phyloP scores from a whole-genome alignment of 2,888 invertebrate genomes.

The Lepidochitona cinerea region DNA sequence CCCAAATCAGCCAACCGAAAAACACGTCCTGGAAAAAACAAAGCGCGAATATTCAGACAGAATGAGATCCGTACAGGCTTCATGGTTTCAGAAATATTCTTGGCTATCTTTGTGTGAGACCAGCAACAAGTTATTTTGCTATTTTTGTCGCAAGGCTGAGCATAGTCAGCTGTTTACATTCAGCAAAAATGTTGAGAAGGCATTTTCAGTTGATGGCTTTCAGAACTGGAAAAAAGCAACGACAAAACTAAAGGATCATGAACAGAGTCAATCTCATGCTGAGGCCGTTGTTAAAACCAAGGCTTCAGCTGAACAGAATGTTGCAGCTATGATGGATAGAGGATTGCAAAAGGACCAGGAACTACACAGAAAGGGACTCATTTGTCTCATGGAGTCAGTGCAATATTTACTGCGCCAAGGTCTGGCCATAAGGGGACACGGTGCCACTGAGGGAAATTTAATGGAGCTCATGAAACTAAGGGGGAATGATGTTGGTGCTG shows the following conservation, averaged over 20 bases:
- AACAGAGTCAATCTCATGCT: not conserved
- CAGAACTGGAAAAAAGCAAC: not conserved
- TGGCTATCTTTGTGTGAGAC: not conserved
- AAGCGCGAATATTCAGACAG: not conserved
- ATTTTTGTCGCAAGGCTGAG: not conserved
- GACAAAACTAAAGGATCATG: not conserved
- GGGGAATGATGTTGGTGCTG: not conserved
- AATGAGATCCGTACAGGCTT: not conserved
- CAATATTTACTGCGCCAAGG: not conserved
- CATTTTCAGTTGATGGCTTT: not conserved
- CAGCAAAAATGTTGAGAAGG: not conserved
- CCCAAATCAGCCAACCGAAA: not conserved
- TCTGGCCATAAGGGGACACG: not conserved
- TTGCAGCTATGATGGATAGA: not conserved
- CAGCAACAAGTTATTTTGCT: not conserved
- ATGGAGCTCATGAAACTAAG: not conserved
- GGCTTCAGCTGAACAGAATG: not conserved
- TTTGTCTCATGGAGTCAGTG: not conserved
- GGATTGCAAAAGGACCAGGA: not conserved
- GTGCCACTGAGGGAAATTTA: not conserved
- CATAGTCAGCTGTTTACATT: not conserved
- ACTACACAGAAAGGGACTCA: not conserved
- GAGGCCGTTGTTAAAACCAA: not conserved
- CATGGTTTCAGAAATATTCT: not conserved
- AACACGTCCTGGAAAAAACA: not conserved